Base-by-base conservation (phyloP, 1,140 invertebrate species). In the Cydia strobilella region DNA sequence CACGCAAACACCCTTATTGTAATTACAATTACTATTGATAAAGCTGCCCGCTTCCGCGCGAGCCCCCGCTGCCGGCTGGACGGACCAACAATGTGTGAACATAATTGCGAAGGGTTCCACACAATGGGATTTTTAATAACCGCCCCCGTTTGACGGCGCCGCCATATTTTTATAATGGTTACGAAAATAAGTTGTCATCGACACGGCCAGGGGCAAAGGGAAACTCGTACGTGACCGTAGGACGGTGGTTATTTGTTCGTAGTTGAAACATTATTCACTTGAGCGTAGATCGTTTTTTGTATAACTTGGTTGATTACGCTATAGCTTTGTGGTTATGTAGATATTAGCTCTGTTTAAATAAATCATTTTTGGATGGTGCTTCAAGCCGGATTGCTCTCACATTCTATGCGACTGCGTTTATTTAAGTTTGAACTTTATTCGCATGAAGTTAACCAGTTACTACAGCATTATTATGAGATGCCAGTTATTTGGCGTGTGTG, bases 101-200 rank as follows among this genome's bases (percentile, higher is more conserved):
- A 39, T 69, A 42, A 42, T 69, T 69, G n/a, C 65, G 31, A 35
- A 35, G 65, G 65, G 65, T 10, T 18, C 65, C 27, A 35, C 65
- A 69, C 65, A 69, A 69, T 69, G 65, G 65, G 65, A 69, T 69
- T 69, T 69, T 69, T 69, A 69, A 69, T 69, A 69, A 69, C 65
- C 27, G 31, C 65, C 65, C 35, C 65, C 65, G 31, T 69, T 69
- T 69, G 65, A 18, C 65, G 65, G n/a, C 35, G 65, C 15, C n/a
- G 65, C 65, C 35, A 35, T 69, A 69, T 69, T 69, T 69, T 69
- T 69, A 42, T 69, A 42, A 69, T 42, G 42, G 65, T 69, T 39
- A 69, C 65, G 15, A 69, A 42, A 69, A 42, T 69, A 69, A 18
- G 35, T 35, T 69, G 65, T 69, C 65, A 69, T 69, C 65, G 65